Evolutionary conservation across 2,888 invertebrate genomes (phyloP), one percentile per base, ranked within the genome.

Genomic region (Archaeoteleia sp.): DNA sequence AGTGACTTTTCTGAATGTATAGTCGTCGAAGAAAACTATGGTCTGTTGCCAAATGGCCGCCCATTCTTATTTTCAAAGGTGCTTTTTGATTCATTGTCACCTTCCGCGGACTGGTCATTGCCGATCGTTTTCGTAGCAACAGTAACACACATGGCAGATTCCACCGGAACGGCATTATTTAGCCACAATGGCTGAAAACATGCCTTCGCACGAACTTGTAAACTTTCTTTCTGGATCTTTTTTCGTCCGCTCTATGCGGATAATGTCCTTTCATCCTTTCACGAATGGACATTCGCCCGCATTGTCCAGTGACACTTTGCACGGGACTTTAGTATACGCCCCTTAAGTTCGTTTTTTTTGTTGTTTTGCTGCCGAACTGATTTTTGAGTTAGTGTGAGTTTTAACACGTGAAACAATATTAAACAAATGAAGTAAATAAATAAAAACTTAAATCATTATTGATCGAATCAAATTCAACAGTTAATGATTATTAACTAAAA

Each of bases 211-310:
- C 76, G 74, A 73, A 78, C 74, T 78, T 73, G 73, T 74, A 74
- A 73, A 68, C 74, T 75, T 72, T 74, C 57, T 71, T 75, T 72
- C 72, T 72, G 65, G 70, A 45, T 66, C 57, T 68, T 65, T 72
- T 77, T 77, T 72, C 46, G 32, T 71, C 61, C 58, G 48, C 40
- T 48, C 66, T 72, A 75, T 65, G 60, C 51, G 73, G 71, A 79
- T 77, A 78, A 78, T 78, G 77, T 78, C 68, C 77, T 72, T 79
- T 79, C 74, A 78, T 78, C 74, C 75, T 70, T 76, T 72, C 72
- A 71, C 70, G 74, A 70, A 73, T 73, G 72, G 70, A 74, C 75
- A 67, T 67, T 77, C 73, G 74, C 73, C 63, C 48, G 67, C 62
- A 78, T 75, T 79, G 78, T 77, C 51, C 68, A 67, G 40, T 69